Conservation (phyloP, 2,113 vertebrate species). For the Nyctibius bracteatus region DNA sequence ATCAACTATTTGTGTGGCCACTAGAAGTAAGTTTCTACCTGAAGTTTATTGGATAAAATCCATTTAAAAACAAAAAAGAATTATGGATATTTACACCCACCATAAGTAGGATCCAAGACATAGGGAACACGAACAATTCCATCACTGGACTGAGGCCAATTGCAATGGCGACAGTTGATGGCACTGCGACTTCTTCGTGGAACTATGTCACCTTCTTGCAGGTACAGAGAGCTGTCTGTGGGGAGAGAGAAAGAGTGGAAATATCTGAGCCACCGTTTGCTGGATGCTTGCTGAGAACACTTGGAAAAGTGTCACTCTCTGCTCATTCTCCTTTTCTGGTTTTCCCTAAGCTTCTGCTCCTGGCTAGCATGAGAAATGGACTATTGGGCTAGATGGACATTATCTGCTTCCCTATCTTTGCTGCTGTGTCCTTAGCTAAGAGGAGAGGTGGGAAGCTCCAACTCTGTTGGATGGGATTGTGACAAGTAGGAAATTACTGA, state of each 20-base stretch:
- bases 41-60: background rate
- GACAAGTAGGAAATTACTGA: background rate
- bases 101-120: conserved; percentile 76
- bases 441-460: background rate
- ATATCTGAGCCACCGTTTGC: background rate
- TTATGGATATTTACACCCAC: conserved; percentile 20
- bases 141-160: conserved; percentile 79
- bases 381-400: background rate
- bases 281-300: background rate
- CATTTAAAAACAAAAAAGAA: background rate
- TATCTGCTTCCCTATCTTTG: background rate
- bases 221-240: conserved; percentile 21
- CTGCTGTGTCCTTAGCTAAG: background rate
- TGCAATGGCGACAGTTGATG: conserved; percentile 76
- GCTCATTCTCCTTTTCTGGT: background rate
- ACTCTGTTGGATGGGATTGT: background rate
- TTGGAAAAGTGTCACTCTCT: background rate
- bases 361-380: background rate
- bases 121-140: conserved; percentile 82
- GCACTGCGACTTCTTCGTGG: conserved; percentile 69
- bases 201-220: conserved; percentile 79
- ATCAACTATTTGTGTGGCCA: background rate
- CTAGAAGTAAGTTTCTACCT: background rate
- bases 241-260: background rate
- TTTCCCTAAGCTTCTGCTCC: background rate